Evolutionary conservation across 2,113 vertebrate species (phyloP).

Genomic region (Xiphias gladius): DNA sequence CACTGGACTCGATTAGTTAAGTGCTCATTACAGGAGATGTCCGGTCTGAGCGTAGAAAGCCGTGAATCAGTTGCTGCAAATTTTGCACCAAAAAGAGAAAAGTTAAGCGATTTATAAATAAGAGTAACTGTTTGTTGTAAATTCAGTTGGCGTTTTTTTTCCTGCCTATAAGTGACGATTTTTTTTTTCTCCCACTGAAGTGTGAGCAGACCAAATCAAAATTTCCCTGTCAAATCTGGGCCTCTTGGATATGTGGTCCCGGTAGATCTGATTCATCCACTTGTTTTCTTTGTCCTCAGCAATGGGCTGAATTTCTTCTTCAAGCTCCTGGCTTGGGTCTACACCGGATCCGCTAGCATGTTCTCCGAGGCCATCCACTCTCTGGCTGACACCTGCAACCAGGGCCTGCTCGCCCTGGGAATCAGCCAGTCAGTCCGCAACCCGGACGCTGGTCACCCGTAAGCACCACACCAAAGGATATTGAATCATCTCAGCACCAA

Average conservation of each 20-base stretch:
- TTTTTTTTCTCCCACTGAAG: no score
- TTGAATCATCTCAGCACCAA: neutral
- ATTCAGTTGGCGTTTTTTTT: neutral
- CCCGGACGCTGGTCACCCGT: slow-evolving; percentile 95
- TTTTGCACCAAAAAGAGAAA: neutral
- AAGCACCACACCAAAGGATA: slow-evolving; percentile 72
- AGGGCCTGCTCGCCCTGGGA: slow-evolving; percentile 95
- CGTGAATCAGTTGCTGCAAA: neutral
- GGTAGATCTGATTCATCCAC: neutral
- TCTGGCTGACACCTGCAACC: slow-evolving; percentile 97
- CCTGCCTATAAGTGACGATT: no score
- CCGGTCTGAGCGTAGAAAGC: neutral
- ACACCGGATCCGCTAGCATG: slow-evolving; percentile 99
- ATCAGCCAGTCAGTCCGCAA: slow-evolving; percentile 96
- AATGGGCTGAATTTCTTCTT: slow-evolving; percentile 99
- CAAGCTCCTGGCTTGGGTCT: slow-evolving; percentile 98
- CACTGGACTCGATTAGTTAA: slow-evolving; percentile 8
- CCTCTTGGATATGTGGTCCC: no score
- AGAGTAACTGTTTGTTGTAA: neutral
- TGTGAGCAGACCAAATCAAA: no score
- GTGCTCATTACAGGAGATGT: neutral
- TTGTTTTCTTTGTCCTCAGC: slow-evolving; percentile 82
- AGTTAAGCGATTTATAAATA: neutral
- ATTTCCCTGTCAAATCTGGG: no score
- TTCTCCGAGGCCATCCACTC: slow-evolving; percentile 99